Base-by-base conservation (phyloP, 2,797 vertebrate species). In the Tenualosa ilisha region DNA sequence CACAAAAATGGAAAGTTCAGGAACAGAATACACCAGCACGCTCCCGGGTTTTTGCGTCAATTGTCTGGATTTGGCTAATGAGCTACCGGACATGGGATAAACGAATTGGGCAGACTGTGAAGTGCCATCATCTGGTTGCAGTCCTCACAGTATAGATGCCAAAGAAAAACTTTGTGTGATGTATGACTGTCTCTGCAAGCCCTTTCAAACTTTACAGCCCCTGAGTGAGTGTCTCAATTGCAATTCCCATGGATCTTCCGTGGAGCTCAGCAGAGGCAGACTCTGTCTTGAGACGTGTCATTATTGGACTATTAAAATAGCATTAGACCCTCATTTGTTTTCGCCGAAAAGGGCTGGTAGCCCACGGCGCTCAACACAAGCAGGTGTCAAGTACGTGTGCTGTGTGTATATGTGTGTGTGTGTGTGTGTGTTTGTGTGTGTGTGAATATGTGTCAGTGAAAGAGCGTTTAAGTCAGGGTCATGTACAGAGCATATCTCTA, bases 301-400 rank as follows among this genome's bases (percentile, higher is more conserved):
- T 79, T 79, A 46, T 12, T 6, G 3, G 72, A 1, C 40, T 40
- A 46, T 79, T 79, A 79, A 79, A 79, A 79, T 79, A 40, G 37
- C 72, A 79, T 79, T 79, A 79, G 17, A 79, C 40, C 17, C 37
- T 7, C 31, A 75, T 75, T 75, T 75, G 37, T 40, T 75, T 75
- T 4, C 3, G 7, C 31, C 20, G 3, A 59, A 59, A 59, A 63
- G 0, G 68, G 3, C 68, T 75, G 31, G 13, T 7, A n/a, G 6
- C 31, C 15, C 37, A 17, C 13, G 68, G 68, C 37, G 15, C 13
- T 31, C 31, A 31, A 31, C 13, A 26, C 31, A 75, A 6, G 31
- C 31, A 26, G 68, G 65, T 37, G 15, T 15, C 37, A 72, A 5
- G 61, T 11, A 63, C 6, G 61, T 68, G 63, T 68, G 63, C 63